Evolutionary conservation across 2,888 invertebrate genomes (phyloP).

Genomic region (Tinea semifulvella): DNA sequence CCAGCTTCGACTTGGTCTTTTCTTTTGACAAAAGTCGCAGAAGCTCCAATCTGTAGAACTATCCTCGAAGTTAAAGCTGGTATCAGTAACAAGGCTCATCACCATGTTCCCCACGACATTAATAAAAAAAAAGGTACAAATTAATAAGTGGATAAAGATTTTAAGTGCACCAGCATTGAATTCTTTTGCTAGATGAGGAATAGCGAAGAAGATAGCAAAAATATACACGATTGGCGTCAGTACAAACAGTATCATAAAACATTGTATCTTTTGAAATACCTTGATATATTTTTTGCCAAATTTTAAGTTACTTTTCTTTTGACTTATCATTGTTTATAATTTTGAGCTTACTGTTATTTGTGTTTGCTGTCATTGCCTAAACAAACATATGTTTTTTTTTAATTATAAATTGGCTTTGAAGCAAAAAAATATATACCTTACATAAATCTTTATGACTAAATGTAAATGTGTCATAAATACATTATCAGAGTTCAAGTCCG

Average conservation of each 20-base stretch:
- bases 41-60: constrained; percentile 63
- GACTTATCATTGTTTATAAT: too few relatives aligned
- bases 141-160: constrained; percentile 28
- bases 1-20: constrained; percentile 80
- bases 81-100: constrained; percentile 30
- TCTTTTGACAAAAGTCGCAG: constrained; percentile 76
- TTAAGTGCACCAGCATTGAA: constrained; percentile 26
- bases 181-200: constrained; percentile 27
- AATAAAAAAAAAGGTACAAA: constrained; percentile 32
- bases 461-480: not conserved
- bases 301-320: too few relatives aligned
- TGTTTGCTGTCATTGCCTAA: too few relatives aligned
- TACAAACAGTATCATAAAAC: constrained; percentile 27
- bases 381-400: too few relatives aligned
- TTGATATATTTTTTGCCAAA: not conserved
- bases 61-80: constrained; percentile 39
- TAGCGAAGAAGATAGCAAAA: constrained; percentile 34
- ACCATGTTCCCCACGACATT: constrained; percentile 44
- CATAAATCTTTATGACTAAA: too few relatives aligned
- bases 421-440: too few relatives aligned
- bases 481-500: constrained; percentile 1
- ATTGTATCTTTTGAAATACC: not conserved
- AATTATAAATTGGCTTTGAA: too few relatives aligned
- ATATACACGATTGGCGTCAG: constrained; percentile 35
- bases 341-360: too few relatives aligned